Percentiles rank a stretch among this genome's conserved stretches.
phyloP scores from a whole-genome alignment of 1,140 invertebrate genomes.

The Drosophila eugracilis region DNA sequence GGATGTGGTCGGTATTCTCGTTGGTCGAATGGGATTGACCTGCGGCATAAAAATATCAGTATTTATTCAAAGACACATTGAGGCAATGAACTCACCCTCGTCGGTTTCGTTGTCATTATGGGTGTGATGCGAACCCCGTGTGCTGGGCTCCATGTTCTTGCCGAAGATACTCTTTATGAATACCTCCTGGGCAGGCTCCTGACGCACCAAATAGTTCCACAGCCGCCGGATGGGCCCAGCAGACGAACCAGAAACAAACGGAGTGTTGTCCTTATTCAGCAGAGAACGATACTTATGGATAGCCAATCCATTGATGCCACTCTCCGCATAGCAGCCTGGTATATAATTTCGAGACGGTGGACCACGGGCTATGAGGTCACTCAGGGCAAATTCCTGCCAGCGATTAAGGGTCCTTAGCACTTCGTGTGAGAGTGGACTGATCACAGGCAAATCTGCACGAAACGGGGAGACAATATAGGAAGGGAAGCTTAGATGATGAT shows the following conservation, averaged over 20 bases:
- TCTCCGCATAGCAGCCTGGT: conserved; percentile 91
- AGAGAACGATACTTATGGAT: conserved; percentile 97
- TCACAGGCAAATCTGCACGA: conserved; percentile 93
- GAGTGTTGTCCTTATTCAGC: conserved; percentile 97
- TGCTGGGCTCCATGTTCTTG: conserved; percentile 61
- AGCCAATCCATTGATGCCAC: conserved; percentile 90
- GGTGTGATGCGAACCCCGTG: conserved; percentile 57
- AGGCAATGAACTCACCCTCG: conserved; percentile 43
- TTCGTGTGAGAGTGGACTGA: conserved; percentile 96
- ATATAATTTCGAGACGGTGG: conserved; percentile 63
- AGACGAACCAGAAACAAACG: conserved; percentile 92
- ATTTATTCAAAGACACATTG: too few species aligned
- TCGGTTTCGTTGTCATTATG: conserved; percentile 74
- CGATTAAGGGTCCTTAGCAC: conserved; percentile 93
- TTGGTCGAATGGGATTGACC: conserved; percentile 76
- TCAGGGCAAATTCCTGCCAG: conserved; percentile 90
- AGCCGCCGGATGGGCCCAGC: conserved; percentile 93
- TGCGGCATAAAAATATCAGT: not conserved
- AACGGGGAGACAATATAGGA: not conserved
- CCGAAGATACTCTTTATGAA: conserved; percentile 98
- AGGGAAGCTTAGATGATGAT: not conserved
- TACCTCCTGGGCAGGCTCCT: conserved; percentile 96
- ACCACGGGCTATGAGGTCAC: conserved; percentile 84
- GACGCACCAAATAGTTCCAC: conserved; percentile 97
- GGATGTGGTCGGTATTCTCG: conserved; percentile 90